phyloP scores from a whole-genome alignment of 2,888 invertebrate genomes.

The Pammene fasciana region DNA sequence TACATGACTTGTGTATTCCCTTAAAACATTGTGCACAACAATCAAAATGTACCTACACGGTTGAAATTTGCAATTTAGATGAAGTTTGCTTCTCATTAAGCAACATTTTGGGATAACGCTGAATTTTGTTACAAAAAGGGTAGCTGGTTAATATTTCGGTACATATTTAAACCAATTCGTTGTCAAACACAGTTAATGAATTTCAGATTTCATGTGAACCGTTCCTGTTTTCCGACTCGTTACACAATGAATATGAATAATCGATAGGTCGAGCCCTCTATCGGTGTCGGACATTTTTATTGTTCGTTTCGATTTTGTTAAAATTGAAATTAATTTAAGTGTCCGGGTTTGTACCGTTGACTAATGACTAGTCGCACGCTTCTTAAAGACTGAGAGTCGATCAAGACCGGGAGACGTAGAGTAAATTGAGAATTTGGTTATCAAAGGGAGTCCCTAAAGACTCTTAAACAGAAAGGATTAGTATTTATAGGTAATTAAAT shows the following conservation, averaged over 20 bases:
- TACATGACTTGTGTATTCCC: no score
- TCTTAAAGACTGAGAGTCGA: no score
- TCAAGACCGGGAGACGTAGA: no score
- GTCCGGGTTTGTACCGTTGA: neutral
- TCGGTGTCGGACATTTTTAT: slow-evolving; percentile 11
- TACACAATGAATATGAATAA: slow-evolving; percentile 65
- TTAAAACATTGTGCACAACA: no score
- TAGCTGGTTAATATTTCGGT: slow-evolving; percentile 15
- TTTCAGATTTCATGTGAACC: slow-evolving; percentile 58
- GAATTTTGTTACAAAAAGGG: neutral
- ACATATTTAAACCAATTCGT: slow-evolving; percentile 42
- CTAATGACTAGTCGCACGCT: no score
- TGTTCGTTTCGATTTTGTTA: neutral
- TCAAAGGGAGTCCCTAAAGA: no score
- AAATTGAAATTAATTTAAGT: neutral
- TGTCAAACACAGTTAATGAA: slow-evolving; percentile 58
- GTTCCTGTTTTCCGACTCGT: slow-evolving; percentile 63
- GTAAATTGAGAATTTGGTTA: no score
- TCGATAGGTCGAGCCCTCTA: slow-evolving; percentile 48
- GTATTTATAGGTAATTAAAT: no score
- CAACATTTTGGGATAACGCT: neutral
- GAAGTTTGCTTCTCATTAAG: neutral
- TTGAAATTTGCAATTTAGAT: neutral
- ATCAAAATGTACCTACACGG: neutral
- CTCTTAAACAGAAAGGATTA: no score